Evolutionary conservation across 1,140 invertebrate genomes (phyloP).

Genomic region (Calosoma granatense): DNA sequence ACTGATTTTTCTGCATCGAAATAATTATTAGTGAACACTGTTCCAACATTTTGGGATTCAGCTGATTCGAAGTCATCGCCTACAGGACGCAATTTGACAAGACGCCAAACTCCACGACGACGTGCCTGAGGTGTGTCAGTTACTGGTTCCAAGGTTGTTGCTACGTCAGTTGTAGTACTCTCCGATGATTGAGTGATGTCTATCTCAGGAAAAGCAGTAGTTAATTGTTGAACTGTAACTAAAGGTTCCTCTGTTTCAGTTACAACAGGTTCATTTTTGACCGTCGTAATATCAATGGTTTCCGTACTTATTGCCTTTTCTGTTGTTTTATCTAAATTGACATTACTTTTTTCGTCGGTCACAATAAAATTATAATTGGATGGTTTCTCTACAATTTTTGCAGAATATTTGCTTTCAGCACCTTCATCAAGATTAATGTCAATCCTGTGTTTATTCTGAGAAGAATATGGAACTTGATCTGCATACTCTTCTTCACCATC

Average conservation of each 20-base stretch:
- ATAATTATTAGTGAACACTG: conserved; percentile 14
- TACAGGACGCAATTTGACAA: conserved; percentile 44
- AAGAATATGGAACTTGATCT: conserved; percentile 29
- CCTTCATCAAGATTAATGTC: conserved; percentile 1
- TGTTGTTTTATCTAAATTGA: not conserved
- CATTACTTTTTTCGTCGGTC: not conserved
- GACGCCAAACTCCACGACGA: conserved; percentile 53
- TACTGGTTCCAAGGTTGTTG: conserved; percentile 8
- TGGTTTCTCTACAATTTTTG: conserved; percentile 12
- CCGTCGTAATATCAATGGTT: not conserved
- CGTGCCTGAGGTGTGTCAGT: conserved; percentile 30
- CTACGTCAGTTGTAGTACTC: conserved; percentile 6
- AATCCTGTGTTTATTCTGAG: conserved; percentile 21
- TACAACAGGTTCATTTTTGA: not conserved
- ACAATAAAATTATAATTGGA: conserved; percentile 13
- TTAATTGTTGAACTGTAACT: not conserved
- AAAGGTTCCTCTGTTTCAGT: not conserved
- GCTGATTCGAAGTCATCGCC: conserved; percentile 52
- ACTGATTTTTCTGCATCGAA: conserved; percentile 11
- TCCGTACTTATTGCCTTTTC: conserved; percentile 12
- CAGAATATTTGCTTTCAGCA: conserved; percentile 7
- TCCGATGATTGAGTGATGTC: conserved; percentile 12
- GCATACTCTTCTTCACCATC: conserved; percentile 15
- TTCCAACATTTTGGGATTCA: conserved; percentile 48
- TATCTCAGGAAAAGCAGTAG: not conserved